These are phyloP conservation scores for Echinops telfairi DNA, from an alignment of 2,113 vertebrate genomes.

Conservation along the genomic window DNA sequence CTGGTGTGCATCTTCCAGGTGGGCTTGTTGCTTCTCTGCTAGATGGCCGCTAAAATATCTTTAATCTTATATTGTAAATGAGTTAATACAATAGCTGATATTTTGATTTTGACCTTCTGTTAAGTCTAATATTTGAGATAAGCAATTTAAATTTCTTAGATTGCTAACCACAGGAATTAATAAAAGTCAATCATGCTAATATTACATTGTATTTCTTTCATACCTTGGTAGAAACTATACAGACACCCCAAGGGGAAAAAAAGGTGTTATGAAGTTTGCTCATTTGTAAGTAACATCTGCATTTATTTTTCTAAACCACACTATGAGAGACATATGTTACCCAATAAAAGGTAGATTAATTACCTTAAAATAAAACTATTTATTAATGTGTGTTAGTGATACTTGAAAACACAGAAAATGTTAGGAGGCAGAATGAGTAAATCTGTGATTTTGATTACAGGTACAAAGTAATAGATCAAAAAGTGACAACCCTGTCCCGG, in stretches of 20 bases:
- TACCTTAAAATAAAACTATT: background rate
- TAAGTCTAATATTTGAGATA: conserved; percentile 55
- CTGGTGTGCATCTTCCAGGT: no score
- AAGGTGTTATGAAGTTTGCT: background rate
- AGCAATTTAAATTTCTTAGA: conserved; percentile 45
- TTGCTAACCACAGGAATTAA: conserved; percentile 7
- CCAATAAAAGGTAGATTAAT: background rate
- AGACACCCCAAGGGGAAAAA: background rate
- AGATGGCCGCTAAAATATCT: background rate
- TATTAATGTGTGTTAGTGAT: background rate
- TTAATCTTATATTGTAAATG: conserved; percentile 53
- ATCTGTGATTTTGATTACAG: background rate
- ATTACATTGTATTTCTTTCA: background rate
- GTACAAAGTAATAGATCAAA: background rate
- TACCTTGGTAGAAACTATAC: background rate
- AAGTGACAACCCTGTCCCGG: background rate
- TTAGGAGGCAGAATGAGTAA: background rate
- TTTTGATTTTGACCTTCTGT: conserved; percentile 31
- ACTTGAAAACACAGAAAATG: background rate
- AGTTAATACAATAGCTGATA: conserved; percentile 33
- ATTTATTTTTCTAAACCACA: background rate
- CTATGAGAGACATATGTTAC: background rate
- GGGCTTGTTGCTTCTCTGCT: no score
- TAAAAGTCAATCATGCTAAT: background rate
- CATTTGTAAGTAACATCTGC: background rate